phyloP scores from a whole-genome alignment of 2,797 vertebrate species.

The Sitta carolinensis region DNA sequence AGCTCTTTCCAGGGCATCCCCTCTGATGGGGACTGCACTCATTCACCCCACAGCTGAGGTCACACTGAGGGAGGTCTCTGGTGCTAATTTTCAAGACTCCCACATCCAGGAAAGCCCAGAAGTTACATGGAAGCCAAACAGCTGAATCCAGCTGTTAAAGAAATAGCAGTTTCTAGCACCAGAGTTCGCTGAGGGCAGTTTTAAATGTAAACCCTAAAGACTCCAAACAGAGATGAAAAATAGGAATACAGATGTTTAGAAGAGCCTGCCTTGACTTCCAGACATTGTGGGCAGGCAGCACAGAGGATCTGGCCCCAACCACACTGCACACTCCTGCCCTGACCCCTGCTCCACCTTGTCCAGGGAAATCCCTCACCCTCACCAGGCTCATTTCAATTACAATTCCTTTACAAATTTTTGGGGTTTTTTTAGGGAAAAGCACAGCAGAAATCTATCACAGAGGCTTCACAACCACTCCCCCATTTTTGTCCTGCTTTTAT shows the following conservation, averaged over 20 bases:
- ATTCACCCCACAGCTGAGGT: background rate
- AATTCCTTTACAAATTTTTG: background rate
- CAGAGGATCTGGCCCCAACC: background rate
- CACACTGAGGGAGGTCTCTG: background rate
- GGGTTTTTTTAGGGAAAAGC: background rate
- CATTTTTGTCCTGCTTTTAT: background rate
- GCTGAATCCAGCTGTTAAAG: background rate
- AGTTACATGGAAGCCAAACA: background rate
- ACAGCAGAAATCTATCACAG: background rate
- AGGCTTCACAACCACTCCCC: background rate
- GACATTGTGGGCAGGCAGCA: background rate
- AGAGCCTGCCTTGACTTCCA: background rate
- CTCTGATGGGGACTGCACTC: background rate
- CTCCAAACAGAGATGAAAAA: background rate
- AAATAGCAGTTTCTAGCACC: background rate
- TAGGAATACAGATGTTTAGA: accelerated
- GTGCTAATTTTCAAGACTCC: background rate
- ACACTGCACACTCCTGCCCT: background rate
- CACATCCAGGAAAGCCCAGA: background rate
- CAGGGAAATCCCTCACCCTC: background rate
- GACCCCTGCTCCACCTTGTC: background rate
- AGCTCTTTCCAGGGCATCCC: background rate
- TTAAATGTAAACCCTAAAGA: background rate
- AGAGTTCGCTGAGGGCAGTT: background rate
- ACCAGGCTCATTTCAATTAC: background rate